These are phyloP conservation scores for Menura novaehollandiae DNA, from an alignment of 2,113 vertebrate species.

Conservation along the genomic window DNA sequence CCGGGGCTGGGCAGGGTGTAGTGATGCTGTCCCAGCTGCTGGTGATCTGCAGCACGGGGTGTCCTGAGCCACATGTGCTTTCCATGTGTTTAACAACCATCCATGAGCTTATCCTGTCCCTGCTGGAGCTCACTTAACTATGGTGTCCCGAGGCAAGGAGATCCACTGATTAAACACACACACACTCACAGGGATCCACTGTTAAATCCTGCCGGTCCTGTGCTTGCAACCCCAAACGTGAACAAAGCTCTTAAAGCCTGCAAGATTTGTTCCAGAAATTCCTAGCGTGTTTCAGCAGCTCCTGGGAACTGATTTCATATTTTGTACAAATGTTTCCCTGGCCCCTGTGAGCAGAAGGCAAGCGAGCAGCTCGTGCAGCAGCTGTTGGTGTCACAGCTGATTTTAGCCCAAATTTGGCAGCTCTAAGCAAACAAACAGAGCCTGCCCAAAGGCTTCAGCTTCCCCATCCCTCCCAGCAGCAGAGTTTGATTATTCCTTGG, in stretches of 20 bases:
- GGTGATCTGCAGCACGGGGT: background rate
- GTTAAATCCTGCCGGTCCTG: accelerated
- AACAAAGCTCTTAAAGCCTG: background rate
- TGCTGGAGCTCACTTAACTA: background rate
- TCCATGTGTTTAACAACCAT: background rate
- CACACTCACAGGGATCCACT: accelerated
- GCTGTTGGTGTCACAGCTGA: background rate
- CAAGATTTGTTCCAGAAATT: background rate
- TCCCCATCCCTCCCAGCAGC: background rate
- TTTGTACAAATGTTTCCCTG: background rate
- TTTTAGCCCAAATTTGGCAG: background rate
- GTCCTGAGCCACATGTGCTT: background rate
- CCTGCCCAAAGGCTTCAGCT: background rate
- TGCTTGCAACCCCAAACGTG: background rate
- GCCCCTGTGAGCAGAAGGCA: background rate
- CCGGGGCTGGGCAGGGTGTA: accelerated
- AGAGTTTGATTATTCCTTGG: background rate
- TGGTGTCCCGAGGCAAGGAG: background rate
- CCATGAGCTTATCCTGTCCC: background rate
- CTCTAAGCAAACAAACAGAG: background rate
- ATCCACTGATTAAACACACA: background rate
- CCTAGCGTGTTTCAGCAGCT: background rate
- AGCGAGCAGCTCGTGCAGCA: background rate
- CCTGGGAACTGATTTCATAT: background rate
- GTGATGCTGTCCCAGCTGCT: background rate